Percentiles rank a stretch among this genome's conserved stretches.
phyloP scores from a whole-genome alignment of 2,797 vertebrate species.

The Notamacropus eugenii region DNA sequence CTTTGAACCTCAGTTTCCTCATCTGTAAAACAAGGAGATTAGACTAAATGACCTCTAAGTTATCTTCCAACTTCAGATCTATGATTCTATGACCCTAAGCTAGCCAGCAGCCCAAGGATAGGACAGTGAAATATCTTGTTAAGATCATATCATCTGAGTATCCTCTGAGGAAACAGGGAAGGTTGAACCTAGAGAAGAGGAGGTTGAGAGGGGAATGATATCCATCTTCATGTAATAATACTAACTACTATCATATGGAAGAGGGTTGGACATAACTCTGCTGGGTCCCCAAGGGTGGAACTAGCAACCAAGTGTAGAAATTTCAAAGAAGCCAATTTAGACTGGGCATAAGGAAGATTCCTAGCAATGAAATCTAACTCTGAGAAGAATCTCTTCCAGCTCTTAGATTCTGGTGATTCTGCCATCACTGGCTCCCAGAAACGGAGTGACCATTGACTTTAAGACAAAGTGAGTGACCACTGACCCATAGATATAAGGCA shows the following conservation, averaged over 20 bases:
- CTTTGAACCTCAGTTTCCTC: background rate
- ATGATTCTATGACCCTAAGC: background rate
- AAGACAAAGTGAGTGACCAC: background rate
- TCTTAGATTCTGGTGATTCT: background rate
- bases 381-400: background rate
- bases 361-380: background rate
- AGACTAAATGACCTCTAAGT: background rate
- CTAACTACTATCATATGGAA: background rate
- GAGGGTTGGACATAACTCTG: background rate
- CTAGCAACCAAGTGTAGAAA: background rate
- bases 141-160: background rate
- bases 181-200: background rate
- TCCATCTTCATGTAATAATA: background rate
- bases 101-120: background rate
- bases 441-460: background rate
- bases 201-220: background rate
- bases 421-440: background rate
- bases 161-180: background rate
- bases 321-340: background rate
- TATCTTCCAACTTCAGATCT: background rate
- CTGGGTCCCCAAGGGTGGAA: background rate
- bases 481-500: background rate
- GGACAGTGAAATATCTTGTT: background rate
- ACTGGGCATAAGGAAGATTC: background rate
- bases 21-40: background rate